Evolutionary conservation across 2,113 vertebrate species (phyloP), one percentile per base, ranked within the genome.

Genomic region (Oreochromis tanganicae): DNA sequence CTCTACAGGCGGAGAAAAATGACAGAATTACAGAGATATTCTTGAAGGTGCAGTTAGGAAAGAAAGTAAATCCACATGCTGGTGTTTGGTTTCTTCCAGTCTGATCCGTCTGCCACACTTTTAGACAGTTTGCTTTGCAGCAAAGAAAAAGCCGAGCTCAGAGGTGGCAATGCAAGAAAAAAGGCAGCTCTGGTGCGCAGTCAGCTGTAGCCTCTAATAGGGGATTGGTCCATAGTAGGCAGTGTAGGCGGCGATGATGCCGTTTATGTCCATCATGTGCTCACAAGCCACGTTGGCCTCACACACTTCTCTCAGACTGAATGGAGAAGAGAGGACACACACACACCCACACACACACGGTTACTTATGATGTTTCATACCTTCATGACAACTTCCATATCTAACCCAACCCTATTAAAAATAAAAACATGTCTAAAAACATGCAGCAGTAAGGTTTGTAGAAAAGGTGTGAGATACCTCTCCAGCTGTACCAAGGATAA

Each of bases 181-280:
- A 38, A 46, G 19, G 59, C 12, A 48, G 43, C 29, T 59, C 24
- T 61, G 19, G 59, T 36, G 14, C 27, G n/a, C 17, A 19, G 50
- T 71, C 34, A 16, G 32, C 11, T 36, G 56, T 14, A 1, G 16
- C 7, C 7, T 88, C 79, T 96, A 96, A 86, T 86, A 95, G 55
- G 95, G 97, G 84, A 97, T 92, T 21, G 94, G 95, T 68, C 97
- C 95, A 29, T 97, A 97, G 89, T 94, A 96, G 78, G 21, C 89
- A n/a, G 95, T 95, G 94, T 98, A 97, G 82, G 97, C 97, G 7
- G 91, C 90, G 38, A 90, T 92, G 95, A 97, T 93, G 93, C 97
- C 89, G 87, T 89, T 34, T 10, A 93, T 92, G 90, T 97, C 96
- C 43, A 97, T 96, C 90, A 97, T 96, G 34, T 96, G 50, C 29